Percentiles rank a stretch among this genome's conserved stretches.
Evolutionary conservation across 2,113 vertebrate genomes (phyloP).

Genomic region (Pygoscelis adeliae): DNA sequence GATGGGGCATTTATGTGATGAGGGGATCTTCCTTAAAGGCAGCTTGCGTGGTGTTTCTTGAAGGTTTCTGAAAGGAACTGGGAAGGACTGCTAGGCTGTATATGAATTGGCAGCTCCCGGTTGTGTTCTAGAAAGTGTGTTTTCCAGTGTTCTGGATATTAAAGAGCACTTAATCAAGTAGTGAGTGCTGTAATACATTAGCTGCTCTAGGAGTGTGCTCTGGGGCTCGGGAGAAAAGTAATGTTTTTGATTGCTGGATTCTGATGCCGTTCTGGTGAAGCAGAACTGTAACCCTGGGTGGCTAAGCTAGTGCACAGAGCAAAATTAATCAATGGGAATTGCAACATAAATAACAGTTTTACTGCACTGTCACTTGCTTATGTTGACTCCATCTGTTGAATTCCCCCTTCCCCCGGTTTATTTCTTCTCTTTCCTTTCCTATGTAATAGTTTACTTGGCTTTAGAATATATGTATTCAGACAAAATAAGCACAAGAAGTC

Average conservation of each 20-base stretch:
- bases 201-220: background rate
- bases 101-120: background rate
- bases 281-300: background rate
- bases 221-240: background rate
- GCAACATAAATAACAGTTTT: background rate
- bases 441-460: background rate
- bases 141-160: background rate
- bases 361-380: background rate
- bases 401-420: background rate
- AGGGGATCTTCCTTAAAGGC: background rate
- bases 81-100: background rate
- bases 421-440: background rate
- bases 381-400: constrained; percentile 4
- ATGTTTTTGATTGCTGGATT: background rate
- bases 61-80: background rate
- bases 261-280: background rate
- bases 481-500: background rate
- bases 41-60: background rate
- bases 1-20: background rate
- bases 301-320: background rate
- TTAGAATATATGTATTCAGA: background rate
- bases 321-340: background rate
- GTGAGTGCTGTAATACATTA: background rate
- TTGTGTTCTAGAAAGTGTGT: background rate
- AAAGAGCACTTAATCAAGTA: background rate